Evolutionary conservation across 2,888 invertebrate genomes (phyloP), one percentile per base, ranked within the genome.

Genomic region (Protonemura montana): DNA sequence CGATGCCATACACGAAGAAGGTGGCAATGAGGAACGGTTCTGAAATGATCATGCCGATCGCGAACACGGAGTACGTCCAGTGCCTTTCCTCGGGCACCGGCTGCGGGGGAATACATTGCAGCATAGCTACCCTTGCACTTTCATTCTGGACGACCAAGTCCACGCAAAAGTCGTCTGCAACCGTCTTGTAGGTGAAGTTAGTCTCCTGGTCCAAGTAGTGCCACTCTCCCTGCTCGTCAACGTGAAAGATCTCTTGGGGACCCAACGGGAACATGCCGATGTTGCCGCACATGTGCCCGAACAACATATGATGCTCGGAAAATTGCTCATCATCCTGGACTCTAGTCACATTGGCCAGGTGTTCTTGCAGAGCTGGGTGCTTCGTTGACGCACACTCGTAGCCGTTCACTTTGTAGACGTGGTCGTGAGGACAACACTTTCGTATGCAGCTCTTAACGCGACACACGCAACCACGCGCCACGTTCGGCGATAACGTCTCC

Each of bases 11-110:
- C 0, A 96, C 95, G 78, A 95, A 89, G 88, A 96, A 94, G 0
- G 96, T 96, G 0, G 94, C 92, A 85, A 95, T 89, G 77, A 96
- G 93, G 89, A 96, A 96, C 0, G 95, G 96, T 87, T 95, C 93
- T 0, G 96, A 96, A 28, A 96, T 92, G 1, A 95, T 91, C 90
- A 96, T 94, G 86, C 95, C 96, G 1, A 88, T 81, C 6, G 87
- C 83, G 82, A 86, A 87, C 76, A 86, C 78, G 6, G 85, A 77
- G 84, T 84, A 83, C 28, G 86, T 42, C 25, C 42, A 26, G 3
- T 42, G 28, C 25, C 13, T 10, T 1, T 59, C 59, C 13, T 59
- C 59, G 59, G 59, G 59, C 59, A 21, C 59, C 16, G 59, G 76
- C 77, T 27, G 28, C 28, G n/a, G 6, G 25, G 86, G 35, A 26